These are phyloP conservation scores for Magallana angulata DNA, from an alignment of 1,140 invertebrate genomes.

Conservation along the genomic window DNA sequence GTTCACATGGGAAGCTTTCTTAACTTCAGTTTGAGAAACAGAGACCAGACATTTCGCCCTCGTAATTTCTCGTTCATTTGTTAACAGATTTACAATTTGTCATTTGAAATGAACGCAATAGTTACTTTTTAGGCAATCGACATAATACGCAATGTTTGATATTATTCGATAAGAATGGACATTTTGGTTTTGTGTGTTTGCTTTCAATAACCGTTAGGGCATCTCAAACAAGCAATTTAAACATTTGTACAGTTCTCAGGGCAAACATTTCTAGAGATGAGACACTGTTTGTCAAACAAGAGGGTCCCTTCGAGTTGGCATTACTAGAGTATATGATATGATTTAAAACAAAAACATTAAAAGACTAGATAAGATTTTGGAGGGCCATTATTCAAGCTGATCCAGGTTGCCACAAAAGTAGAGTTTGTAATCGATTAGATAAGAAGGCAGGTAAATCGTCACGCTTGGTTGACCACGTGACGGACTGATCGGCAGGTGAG, in stretches of 20 bases:
- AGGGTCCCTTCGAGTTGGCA: conserved; percentile 16
- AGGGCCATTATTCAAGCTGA: neutral
- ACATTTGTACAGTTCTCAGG: neutral
- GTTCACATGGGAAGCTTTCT: too few relatives aligned
- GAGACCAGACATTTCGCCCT: too few relatives aligned
- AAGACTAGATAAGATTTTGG: conserved; percentile 20
- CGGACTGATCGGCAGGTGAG: conserved; percentile 27
- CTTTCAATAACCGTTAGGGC: conserved; percentile 13
- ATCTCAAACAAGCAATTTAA: conserved; percentile 27
- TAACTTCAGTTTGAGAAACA: too few relatives aligned
- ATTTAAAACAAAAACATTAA: conserved; percentile 34
- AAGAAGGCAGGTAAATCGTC: conserved; percentile 10
- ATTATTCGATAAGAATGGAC: conserved; percentile 12
- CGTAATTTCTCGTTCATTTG: too few relatives aligned
- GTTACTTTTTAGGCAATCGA: too few relatives aligned
- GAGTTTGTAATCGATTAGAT: conserved; percentile 9
- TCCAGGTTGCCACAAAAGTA: conserved; percentile 4
- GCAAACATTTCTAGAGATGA: neutral
- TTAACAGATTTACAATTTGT: too few relatives aligned
- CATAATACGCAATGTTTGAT: too few relatives aligned
- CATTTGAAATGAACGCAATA: too few relatives aligned
- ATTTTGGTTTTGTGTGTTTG: neutral
- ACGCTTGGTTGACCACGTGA: neutral
- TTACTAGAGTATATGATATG: neutral
- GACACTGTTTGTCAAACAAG: neutral